Conservation (phyloP, 1,140 invertebrate genomes). For the Eubasilissa regina region DNA sequence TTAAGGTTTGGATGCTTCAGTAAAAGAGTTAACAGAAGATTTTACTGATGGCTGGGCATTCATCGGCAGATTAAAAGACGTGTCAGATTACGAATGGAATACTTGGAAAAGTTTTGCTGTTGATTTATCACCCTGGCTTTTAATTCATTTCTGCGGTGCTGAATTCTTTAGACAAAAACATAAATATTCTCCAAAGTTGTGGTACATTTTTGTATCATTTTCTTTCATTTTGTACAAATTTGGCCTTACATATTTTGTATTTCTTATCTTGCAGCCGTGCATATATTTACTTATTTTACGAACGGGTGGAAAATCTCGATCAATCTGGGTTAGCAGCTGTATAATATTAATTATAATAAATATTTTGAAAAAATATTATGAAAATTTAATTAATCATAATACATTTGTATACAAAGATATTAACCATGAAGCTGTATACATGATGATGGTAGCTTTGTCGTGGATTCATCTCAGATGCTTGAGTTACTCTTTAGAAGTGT, state of each 20-base stretch:
- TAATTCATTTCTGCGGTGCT: slow-evolving; percentile 65
- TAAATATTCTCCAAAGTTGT: slow-evolving; percentile 62
- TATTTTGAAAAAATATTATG: slow-evolving; percentile 67
- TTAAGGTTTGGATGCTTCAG: slow-evolving; percentile 44
- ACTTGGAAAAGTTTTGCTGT: slow-evolving; percentile 68
- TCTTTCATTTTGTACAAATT: slow-evolving; percentile 64
- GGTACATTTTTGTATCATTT: slow-evolving; percentile 67
- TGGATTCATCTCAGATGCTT: slow-evolving; percentile 71
- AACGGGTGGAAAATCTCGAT: slow-evolving; percentile 64
- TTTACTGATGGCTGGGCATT: slow-evolving; percentile 66
- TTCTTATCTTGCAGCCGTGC: slow-evolving; percentile 65
- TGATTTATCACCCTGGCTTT: slow-evolving; percentile 64
- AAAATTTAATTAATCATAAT: slow-evolving; percentile 66
- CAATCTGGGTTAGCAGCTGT: slow-evolving; percentile 64
- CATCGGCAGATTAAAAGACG: slow-evolving; percentile 65
- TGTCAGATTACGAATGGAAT: slow-evolving; percentile 70
- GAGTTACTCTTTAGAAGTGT: slow-evolving; percentile 65
- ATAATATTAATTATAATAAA: slow-evolving; percentile 63
- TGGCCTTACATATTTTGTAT: slow-evolving; percentile 63
- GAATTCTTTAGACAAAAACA: slow-evolving; percentile 64
- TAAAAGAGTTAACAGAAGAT: slow-evolving; percentile 58
- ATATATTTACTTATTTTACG: slow-evolving; percentile 62
- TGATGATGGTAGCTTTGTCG: slow-evolving; percentile 66
- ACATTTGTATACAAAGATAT: slow-evolving; percentile 64
- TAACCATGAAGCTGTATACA: slow-evolving; percentile 68